Base-by-base conservation (phyloP, 2,888 invertebrate genomes). In the Tetragnatha montana region DNA sequence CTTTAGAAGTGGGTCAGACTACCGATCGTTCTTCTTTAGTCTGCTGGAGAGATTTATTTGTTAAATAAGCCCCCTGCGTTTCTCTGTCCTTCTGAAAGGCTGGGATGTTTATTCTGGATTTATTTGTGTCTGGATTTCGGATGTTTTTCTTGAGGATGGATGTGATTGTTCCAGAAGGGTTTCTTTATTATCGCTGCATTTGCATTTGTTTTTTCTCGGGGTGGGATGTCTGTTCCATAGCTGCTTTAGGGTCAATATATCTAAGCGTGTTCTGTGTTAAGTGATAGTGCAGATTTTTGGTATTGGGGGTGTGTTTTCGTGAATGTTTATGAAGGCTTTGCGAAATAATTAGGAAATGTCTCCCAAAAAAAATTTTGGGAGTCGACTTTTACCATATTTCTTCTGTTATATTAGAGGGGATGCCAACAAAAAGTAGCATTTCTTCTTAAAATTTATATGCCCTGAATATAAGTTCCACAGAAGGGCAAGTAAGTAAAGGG, bases 1-100 rank as follows among this genome's bases (percentile, higher is more conserved):
- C 60, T 68, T 83, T 83, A 51, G 35, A 83, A 75, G 75, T 83
- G 74, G 83, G 83, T 83, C 83, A 83, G 68, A 35, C 47, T 75
- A 12, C 60, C 10, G 60, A 60, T 60, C 60, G 17, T 10, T 60
- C 60, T 60, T 60, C 6, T 10, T 60, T 60, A 17, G 60, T 17
- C 60, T 60, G 12, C 60, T 10, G 17, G 60, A 60, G 60, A 60
- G 60, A 60, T 60, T 60, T 60, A 60, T 60, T 60, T 60, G 60
- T 60, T 60, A 60, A 60, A 60, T 60, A 60, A 60, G 60, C 60
- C 17, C 17, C 17, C 60, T 60, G 60, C 60, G 17, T 60, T 60
- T 60, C 60, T 60, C n/a, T 60, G 12, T 60, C 60, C 12, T n/a
- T 6, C 60, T 12, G 60, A 17, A 35, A 35, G 60, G 17, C 60